A percentile compares a stretch with the other conserved stretches of the same genome.
Evolutionary conservation across 1,140 invertebrate species (phyloP).

Genomic region (Luehdorfia chinensis): DNA sequence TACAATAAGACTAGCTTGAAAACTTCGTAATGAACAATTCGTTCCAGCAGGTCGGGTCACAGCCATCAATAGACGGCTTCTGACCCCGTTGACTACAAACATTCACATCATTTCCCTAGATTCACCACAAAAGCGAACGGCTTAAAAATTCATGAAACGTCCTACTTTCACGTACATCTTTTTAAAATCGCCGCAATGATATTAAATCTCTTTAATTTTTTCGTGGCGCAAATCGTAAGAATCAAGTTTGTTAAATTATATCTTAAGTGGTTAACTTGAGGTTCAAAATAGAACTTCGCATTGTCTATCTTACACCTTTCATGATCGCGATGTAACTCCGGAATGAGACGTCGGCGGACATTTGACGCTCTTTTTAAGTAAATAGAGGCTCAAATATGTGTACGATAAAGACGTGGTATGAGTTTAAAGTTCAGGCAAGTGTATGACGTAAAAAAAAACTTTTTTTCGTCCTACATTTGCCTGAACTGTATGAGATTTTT

Average conservation of each 20-base stretch:
- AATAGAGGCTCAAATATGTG: slow-evolving; percentile 34
- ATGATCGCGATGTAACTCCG: slow-evolving; percentile 19
- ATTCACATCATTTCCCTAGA: slow-evolving; percentile 39
- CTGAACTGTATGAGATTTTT: too few species aligned
- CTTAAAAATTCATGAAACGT: slow-evolving; percentile 41
- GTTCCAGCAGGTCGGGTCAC: slow-evolving; percentile 12
- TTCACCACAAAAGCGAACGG: slow-evolving; percentile 30
- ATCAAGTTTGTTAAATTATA: slow-evolving; percentile 12
- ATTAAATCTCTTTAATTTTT: slow-evolving; percentile 19
- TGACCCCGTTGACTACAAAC: slow-evolving; percentile 37
- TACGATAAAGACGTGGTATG: slow-evolving; percentile 18
- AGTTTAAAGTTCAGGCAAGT: too few species aligned
- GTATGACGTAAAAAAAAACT: too few species aligned
- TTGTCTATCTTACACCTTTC: slow-evolving; percentile 8
- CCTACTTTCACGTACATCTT: slow-evolving; percentile 27
- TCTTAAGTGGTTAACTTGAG: background rate
- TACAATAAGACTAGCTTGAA: slow-evolving; percentile 1
- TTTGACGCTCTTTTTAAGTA: slow-evolving; percentile 31
- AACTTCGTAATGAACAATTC: slow-evolving; percentile 14
- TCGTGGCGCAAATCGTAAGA: background rate
- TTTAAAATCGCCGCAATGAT: slow-evolving; percentile 36
- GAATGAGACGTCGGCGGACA: slow-evolving; percentile 29
- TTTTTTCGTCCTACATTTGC: too few species aligned
- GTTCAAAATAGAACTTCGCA: background rate
- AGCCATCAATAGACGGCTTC: slow-evolving; percentile 33